Evolutionary conservation across 2,113 vertebrate species (phyloP), one percentile per base, ranked within the genome.

Genomic region (Bubo blakistoni): DNA sequence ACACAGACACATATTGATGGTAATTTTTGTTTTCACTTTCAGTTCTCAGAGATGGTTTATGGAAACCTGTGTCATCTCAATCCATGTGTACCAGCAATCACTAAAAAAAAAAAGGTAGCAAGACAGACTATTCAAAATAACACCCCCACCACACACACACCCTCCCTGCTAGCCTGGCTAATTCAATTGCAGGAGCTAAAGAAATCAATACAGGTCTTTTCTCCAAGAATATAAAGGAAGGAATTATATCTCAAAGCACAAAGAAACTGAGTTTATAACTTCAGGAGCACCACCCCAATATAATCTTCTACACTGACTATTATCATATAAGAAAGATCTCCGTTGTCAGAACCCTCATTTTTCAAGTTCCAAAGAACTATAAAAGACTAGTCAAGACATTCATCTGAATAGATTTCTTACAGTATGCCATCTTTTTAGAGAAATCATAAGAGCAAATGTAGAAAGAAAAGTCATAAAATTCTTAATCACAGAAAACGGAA

Each of bases 391-490:
- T 59, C 7, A 61, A 85, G n/a, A 70, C 3, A 79, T 34, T 44
- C 1, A 38, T 51, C 46, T 42, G 65, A 9, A 46, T 8, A 38
- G 3, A 51, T 44, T 89, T 73, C 20, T 67, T 26, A 42, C 3
- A 54, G 27, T 16, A 27, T 6, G 2, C 4, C 4, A 29, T 27
- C 18, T 42, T 54, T 86, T 74, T 61, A 63, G 34, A 93, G 27
- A 89, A 91, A 44, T 5, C 2, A 0, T 51, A 67, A 72, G 9
- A 63, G 11, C 36, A 10, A 76, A 54, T 0, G 0, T 11, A 52
- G 44, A 66, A 6, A 40, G 32, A 61, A 7, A 69, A n/a, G 6
- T 32, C 29, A 84, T 10, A 90, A 49, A 58, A 34, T 9, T 49
- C n/a, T 76, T 88, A 20, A 57, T 54, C 22, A 22, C 2, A 16